A percentile compares a stretch with the other conserved stretches of the same genome.
Conservation (phyloP, 2,888 invertebrate species). For the Orthosia cruda region DNA sequence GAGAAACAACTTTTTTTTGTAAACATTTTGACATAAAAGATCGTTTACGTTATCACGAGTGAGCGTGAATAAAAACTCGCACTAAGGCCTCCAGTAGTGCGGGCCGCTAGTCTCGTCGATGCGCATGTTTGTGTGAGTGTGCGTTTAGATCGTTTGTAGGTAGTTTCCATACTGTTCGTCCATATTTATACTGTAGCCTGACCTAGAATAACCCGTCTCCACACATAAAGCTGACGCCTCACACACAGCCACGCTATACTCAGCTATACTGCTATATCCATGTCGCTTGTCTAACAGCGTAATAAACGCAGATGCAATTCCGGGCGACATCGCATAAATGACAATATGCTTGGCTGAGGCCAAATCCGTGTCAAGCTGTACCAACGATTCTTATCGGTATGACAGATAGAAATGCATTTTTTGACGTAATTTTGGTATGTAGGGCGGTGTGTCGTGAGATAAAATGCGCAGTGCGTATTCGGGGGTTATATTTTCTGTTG, state of each 20-base stretch:
- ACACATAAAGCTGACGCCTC: constrained; percentile 27
- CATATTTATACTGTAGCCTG: too few species aligned
- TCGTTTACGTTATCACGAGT: too few species aligned
- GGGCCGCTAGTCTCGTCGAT: too few species aligned
- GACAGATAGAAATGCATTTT: constrained; percentile 53
- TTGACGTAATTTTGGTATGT: constrained; percentile 39
- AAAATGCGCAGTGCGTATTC: constrained; percentile 41
- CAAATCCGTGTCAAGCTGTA: constrained; percentile 51
- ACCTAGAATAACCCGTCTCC: constrained; percentile 23
- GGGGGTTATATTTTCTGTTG: background rate
- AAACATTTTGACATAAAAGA: too few species aligned
- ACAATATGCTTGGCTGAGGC: constrained; percentile 40
- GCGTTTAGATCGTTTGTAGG: too few species aligned
- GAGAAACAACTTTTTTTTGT: too few species aligned
- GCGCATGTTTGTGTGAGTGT: too few species aligned
- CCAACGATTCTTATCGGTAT: constrained; percentile 48
- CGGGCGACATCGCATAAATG: constrained; percentile 51
- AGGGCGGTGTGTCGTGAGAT: background rate
- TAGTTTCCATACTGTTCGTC: too few species aligned
- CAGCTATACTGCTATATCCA: constrained; percentile 11
- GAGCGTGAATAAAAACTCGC: too few species aligned
- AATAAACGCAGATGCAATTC: constrained; percentile 64
- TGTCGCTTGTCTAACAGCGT: constrained; percentile 46
- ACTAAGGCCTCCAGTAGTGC: too few species aligned
- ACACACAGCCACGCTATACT: background rate